Conservation (phyloP, 37 sponge, comb jelly and placozoan species). For the Dysidea cf. avara region DNA sequence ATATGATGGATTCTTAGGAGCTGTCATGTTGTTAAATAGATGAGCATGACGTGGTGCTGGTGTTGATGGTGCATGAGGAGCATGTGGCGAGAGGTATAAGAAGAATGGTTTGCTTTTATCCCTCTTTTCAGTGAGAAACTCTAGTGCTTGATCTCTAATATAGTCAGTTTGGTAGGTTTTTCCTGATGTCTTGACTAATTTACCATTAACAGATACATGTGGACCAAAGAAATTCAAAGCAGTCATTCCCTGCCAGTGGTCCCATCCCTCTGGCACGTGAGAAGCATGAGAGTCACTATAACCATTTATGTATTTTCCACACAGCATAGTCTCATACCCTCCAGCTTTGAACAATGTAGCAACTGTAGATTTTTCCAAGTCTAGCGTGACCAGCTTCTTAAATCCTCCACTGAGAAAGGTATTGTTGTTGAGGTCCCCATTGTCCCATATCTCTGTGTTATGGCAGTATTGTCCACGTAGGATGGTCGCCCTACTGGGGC, state of each 20-base stretch:
- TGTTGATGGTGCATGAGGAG: constrained; percentile 67
- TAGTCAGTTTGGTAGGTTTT: constrained; percentile 63
- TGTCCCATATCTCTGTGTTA: constrained; percentile 75
- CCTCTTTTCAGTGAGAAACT: constrained; percentile 10
- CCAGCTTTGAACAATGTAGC: constrained; percentile 46
- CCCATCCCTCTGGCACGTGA: constrained; percentile 73
- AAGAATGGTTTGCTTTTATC: constrained; percentile 66
- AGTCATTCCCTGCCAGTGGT: constrained; percentile 76
- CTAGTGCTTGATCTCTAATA: constrained; percentile 25
- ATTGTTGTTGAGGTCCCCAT: constrained; percentile 71
- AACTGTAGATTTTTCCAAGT: constrained; percentile 40
- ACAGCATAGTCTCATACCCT: constrained; percentile 63
- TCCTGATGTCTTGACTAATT: constrained; percentile 32
- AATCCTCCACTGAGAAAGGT: constrained; percentile 70
- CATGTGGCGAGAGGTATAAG: constrained; percentile 70
- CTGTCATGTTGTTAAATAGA: constrained; percentile 47
- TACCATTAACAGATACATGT: constrained; percentile 60
- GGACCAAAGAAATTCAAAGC: constrained; percentile 57
- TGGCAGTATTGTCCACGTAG: constrained; percentile 71
- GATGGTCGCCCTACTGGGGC: constrained; percentile 71
- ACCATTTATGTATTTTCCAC: constrained; percentile 77
- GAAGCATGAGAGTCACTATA: constrained; percentile 34
- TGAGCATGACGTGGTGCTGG: constrained; percentile 63
- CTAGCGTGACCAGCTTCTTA: constrained; percentile 23
- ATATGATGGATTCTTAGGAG: constrained; percentile 58